Percentiles rank a stretch among this genome's conserved stretches.
These are phyloP conservation scores for Triops cancriformis DNA, from an alignment of 1,140 invertebrate genomes.

Conservation along the genomic window DNA sequence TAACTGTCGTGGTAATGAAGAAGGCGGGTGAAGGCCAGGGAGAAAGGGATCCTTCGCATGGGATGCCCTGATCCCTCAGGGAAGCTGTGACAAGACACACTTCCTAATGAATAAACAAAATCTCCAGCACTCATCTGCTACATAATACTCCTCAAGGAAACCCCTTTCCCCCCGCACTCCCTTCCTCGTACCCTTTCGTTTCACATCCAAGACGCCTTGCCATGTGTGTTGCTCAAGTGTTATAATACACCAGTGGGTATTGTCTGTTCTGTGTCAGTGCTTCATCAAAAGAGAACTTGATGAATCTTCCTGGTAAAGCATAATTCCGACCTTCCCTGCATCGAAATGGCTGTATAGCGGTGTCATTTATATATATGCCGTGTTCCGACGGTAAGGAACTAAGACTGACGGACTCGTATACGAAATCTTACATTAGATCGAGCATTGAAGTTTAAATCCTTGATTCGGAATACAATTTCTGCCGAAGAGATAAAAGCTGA, in stretches of 20 bases:
- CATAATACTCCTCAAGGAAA: background rate
- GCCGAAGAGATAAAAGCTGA: too few species aligned
- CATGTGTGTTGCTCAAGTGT: background rate
- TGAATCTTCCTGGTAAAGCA: background rate
- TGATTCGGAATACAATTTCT: too few species aligned
- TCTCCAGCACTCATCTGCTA: conserved; percentile 8
- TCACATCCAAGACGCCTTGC: background rate
- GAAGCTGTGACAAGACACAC: conserved; percentile 8
- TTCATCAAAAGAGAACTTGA: background rate
- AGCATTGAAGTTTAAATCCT: too few species aligned
- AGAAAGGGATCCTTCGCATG: background rate
- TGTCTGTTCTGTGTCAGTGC: background rate
- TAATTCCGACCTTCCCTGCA: background rate
- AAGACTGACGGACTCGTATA: too few species aligned
- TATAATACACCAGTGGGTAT: background rate
- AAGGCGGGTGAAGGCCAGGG: background rate
- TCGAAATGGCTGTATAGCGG: background rate
- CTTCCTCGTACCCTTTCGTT: too few species aligned
- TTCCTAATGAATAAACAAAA: conserved; percentile 6
- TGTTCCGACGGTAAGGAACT: too few species aligned
- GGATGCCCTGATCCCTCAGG: background rate
- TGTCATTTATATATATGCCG: too few species aligned
- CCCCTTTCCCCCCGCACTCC: background rate
- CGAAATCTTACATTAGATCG: too few species aligned
- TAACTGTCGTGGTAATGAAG: conserved; percentile 1